These are phyloP conservation scores for Pleuronectes platessa DNA, from an alignment of 2,113 vertebrate genomes.

Conservation along the genomic window DNA sequence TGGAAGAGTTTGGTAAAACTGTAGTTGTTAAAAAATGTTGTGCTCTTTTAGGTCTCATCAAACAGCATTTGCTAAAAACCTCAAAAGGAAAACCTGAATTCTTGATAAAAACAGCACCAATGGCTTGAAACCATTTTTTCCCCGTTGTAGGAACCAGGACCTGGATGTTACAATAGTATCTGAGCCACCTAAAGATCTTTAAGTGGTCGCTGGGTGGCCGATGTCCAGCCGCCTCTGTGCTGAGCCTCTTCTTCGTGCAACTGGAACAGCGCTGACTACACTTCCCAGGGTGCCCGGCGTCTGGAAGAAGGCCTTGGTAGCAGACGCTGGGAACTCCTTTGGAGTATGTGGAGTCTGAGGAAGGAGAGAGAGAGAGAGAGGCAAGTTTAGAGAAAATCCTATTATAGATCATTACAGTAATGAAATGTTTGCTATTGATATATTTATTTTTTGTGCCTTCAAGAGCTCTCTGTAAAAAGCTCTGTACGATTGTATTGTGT, in stretches of 20 bases:
- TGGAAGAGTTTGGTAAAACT: not conserved
- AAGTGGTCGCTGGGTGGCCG: slow-evolving; percentile 77
- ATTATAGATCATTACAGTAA: too few relatives aligned
- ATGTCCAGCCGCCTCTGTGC: slow-evolving; percentile 92
- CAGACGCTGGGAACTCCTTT: slow-evolving; percentile 78
- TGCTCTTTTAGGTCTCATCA: not conserved
- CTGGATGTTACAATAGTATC: not conserved
- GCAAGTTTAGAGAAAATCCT: not conserved
- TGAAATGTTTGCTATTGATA: not conserved
- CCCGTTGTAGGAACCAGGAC: too few relatives aligned
- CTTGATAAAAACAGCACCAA: slow-evolving; percentile 26
- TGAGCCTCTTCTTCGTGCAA: slow-evolving; percentile 80
- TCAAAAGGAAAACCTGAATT: not conserved
- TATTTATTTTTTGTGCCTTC: too few relatives aligned
- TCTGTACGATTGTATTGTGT: too few relatives aligned
- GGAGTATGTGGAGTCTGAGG: slow-evolving; percentile 85
- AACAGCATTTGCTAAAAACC: slow-evolving; percentile 6
- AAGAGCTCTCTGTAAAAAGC: too few relatives aligned
- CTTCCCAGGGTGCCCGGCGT: slow-evolving; percentile 85
- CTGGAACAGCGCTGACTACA: slow-evolving; percentile 50
- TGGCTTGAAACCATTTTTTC: slow-evolving; percentile 13
- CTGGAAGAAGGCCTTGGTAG: slow-evolving; percentile 90
- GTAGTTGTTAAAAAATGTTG: not conserved
- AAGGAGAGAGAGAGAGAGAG: not conserved
- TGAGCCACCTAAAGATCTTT: not conserved